Base-by-base conservation (phyloP, 1,140 invertebrate genomes). In the Diploscapter pachys region DNA sequence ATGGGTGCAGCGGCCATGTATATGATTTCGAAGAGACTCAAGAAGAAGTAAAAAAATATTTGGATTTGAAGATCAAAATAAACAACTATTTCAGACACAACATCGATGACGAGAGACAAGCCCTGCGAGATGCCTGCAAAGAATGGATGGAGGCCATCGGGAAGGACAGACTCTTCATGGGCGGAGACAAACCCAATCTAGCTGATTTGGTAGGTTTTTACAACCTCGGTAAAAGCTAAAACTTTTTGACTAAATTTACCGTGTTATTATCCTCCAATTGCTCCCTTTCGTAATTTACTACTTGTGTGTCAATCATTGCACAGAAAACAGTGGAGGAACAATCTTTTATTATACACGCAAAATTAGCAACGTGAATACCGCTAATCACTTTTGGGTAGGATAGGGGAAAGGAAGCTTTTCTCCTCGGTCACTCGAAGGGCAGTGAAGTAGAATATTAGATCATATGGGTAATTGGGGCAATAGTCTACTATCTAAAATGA, bases 1-100 rank as follows among this genome's bases (percentile, higher is more conserved):
- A 90, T 93, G 2, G 96, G 96, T 52, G 93, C 96, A 0, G 87
- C 89, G 48, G 94, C 92, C 2, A 99, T 99, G 96, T 98, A 91
- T 90, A 84, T 93, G 0, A 92, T 99, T 80, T 91, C 92, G 4
- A 96, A 95, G 85, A 87, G 90, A 65, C 86, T 98, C 9, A 95
- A 96, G 81, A 92, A 91, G 83, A 91, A 90, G 91, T 91, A 88
- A 78, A 76, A 72, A 76, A 70, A 59, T 73, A 13, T 76, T 50
- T 4, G 50, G 63, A 13, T 78, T 52, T 54, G 72, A 59, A 56
- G 65, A 49, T 13, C 11, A 13, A 31, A 31, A 31, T 31, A 31
- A 31, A 31, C 31, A 31, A 31, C 1, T 31, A 31, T 31, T 31
- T 65, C 55, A 92, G 92, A 66, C 91, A 98, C 83, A 87, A 91